Percentiles rank a stretch among this genome's conserved stretches.
phyloP scores from a whole-genome alignment of 2,113 vertebrate genomes.

The Chitala chitala region DNA sequence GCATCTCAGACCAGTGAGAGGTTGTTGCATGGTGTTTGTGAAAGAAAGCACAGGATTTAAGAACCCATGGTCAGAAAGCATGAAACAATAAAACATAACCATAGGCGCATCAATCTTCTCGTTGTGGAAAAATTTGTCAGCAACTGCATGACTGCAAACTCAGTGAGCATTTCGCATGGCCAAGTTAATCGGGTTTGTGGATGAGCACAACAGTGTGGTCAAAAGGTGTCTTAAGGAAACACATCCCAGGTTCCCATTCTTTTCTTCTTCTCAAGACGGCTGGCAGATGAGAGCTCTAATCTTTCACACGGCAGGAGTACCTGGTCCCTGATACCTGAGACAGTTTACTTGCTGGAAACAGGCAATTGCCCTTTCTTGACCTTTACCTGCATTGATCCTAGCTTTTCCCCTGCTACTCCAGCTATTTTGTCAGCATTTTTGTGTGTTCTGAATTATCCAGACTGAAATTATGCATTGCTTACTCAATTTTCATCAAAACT shows the following conservation, averaged over 20 bases:
- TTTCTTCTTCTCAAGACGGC: neutral
- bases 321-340: neutral
- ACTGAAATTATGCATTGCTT: neutral
- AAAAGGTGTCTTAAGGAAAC: neutral
- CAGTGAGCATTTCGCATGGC: neutral
- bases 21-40: no score
- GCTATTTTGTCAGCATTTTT: slow-evolving; percentile 1
- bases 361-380: slow-evolving; percentile 15
- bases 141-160: no score
- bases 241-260: neutral
- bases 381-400: slow-evolving; percentile 8
- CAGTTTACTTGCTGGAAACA: slow-evolving; percentile 11
- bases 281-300: slow-evolving; percentile 10
- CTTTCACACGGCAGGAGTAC: neutral
- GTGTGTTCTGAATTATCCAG: neutral
- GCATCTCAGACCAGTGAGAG: no score
- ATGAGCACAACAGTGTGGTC: neutral
- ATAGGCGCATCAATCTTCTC: no score
- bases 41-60: no score
- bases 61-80: no score
- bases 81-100: no score
- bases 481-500: no score
- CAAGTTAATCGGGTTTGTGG: no score
- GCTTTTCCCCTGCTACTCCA: neutral
- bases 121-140: no score